Conservation (phyloP, 1,140 invertebrate genomes). For the Ips typographus region DNA sequence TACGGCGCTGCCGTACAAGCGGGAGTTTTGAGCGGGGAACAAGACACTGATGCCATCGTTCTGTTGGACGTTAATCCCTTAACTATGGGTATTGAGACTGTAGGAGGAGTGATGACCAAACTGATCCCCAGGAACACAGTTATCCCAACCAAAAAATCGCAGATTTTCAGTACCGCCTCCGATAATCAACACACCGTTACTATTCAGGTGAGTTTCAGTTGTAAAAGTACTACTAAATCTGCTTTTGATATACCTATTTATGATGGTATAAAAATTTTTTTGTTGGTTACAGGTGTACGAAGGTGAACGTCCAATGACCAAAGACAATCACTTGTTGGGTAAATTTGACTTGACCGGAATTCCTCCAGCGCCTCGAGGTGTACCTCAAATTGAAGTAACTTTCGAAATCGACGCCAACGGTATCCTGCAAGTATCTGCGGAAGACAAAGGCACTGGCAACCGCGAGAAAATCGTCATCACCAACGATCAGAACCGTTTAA, state of each 20-base stretch:
- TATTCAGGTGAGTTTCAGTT: constrained; percentile 66
- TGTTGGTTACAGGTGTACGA: constrained; percentile 69
- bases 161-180: constrained; percentile 98
- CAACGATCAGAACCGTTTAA: constrained; percentile 95
- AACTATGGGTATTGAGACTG: constrained; percentile 99
- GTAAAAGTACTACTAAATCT: not conserved
- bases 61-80: constrained; percentile 97
- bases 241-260: not conserved
- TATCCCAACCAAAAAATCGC: constrained; percentile 99
- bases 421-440: constrained; percentile 88
- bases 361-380: constrained; percentile 94
- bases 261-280: not conserved
- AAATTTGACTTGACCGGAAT: constrained; percentile 98
- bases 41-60: constrained; percentile 95
- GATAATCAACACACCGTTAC: constrained; percentile 99
- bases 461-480: constrained; percentile 99
- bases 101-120: constrained; percentile 99
- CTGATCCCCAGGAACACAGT: constrained; percentile 97
- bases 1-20: constrained; percentile 99
- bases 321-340: constrained; percentile 96
- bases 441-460: constrained; percentile 98
- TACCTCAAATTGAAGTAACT: constrained; percentile 99
- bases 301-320: constrained; percentile 99
- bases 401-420: constrained; percentile 99
- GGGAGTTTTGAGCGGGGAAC: constrained; percentile 86